Percentiles rank a stretch among this genome's conserved stretches.
These are phyloP conservation scores for Chaetophractus vellerosus DNA, from an alignment of 2,797 vertebrate genomes.

Conservation along the genomic window DNA sequence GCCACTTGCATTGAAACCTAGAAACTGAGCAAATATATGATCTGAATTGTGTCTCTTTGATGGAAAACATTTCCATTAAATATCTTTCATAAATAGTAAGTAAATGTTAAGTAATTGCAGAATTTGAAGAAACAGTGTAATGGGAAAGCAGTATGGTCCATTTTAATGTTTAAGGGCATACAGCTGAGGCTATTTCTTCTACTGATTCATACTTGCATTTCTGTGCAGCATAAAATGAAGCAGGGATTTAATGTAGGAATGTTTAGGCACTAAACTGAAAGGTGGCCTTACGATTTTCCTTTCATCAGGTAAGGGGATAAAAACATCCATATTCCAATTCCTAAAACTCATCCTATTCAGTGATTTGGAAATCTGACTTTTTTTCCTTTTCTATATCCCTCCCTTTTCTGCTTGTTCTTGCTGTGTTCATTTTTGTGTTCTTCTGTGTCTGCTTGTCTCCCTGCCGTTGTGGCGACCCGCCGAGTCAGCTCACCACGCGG, in stretches of 20 bases:
- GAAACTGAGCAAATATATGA: conserved; percentile 19
- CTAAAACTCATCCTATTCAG: not conserved
- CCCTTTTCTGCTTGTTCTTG: no score
- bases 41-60: not conserved
- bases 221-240: not conserved
- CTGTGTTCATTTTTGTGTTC: no score
- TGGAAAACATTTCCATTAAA: not conserved
- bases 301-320: not conserved
- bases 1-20: not conserved
- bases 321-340: conserved; percentile 41
- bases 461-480: no score
- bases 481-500: no score
- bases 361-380: conserved; percentile 33
- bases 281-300: not conserved
- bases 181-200: not conserved
- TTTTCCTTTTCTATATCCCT: no score
- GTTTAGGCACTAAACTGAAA: not conserved
- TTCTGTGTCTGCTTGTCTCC: no score
- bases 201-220: not conserved
- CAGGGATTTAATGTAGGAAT: not conserved
- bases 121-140: conserved; percentile 5
- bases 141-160: not conserved
- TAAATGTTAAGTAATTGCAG: not conserved
- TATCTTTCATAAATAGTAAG: not conserved
- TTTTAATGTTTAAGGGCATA: not conserved